These are phyloP conservation scores for Oncorhynchus masou DNA, from an alignment of 2,113 vertebrate genomes.

Conservation along the genomic window DNA sequence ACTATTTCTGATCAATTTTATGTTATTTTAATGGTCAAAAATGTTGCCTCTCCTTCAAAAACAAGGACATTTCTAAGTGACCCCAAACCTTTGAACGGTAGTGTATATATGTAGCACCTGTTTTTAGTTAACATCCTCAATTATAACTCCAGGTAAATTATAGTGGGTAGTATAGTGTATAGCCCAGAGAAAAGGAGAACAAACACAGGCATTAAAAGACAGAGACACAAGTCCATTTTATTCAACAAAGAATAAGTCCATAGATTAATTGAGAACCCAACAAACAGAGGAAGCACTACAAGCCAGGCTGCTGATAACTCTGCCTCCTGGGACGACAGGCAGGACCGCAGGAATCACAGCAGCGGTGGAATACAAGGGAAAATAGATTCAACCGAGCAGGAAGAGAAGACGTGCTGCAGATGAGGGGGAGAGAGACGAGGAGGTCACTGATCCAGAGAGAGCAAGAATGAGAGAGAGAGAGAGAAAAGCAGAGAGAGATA, in stretches of 20 bases:
- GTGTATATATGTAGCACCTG: too few relatives aligned
- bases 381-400: slow-evolving; percentile 19
- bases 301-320: slow-evolving; percentile 1
- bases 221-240: slow-evolving; percentile 61
- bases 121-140: too few relatives aligned
- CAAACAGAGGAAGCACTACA: slow-evolving; percentile 36
- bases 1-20: too few relatives aligned
- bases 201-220: slow-evolving; percentile 51
- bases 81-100: too few relatives aligned
- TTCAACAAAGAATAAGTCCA: slow-evolving; percentile 39
- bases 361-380: not conserved
- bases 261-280: slow-evolving; percentile 33
- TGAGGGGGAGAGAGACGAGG: slow-evolving; percentile 18
- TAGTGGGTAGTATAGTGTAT: not conserved
- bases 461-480: slow-evolving; percentile 14
- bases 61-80: too few relatives aligned
- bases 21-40: too few relatives aligned
- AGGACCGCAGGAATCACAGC: slow-evolving; percentile 24
- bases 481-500: slow-evolving; percentile 16
- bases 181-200: slow-evolving; percentile 28
- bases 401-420: slow-evolving; percentile 19
- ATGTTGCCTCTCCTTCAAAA: too few relatives aligned
- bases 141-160: too few relatives aligned
- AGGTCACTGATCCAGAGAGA: slow-evolving; percentile 24
- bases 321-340: slow-evolving; percentile 8